A percentile compares a stretch with the other conserved stretches of the same genome.
Evolutionary conservation across 1,140 invertebrate genomes (phyloP).

Genomic region (Caenorhabditis latens): DNA sequence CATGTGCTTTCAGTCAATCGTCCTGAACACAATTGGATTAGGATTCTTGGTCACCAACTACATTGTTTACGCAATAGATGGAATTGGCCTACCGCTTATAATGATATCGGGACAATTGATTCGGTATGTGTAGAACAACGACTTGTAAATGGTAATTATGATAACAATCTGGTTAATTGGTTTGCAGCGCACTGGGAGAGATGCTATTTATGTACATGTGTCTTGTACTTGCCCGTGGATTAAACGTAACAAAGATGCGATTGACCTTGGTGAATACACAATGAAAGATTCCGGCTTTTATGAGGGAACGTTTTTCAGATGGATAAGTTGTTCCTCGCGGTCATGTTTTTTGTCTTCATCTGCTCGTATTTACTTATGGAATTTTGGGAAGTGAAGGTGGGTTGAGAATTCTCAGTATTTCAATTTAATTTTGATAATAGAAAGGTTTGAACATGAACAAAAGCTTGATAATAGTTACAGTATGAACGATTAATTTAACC

Average conservation of each 20-base stretch:
- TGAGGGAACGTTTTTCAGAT: conserved; percentile 84
- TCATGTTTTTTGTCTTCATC: conserved; percentile 63
- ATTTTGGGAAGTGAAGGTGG: conserved; percentile 58
- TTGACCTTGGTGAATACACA: conserved; percentile 79
- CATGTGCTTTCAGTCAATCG: conserved; percentile 84
- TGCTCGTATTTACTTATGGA: conserved; percentile 24
- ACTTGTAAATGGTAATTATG: conserved; percentile 83
- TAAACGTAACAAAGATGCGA: conserved; percentile 59
- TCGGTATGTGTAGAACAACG: conserved; percentile 58
- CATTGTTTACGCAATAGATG: conserved; percentile 84
- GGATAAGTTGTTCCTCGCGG: conserved; percentile 59
- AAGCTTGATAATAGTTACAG: too few relatives aligned
- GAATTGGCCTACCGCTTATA: conserved; percentile 81
- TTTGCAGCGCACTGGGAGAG: conserved; percentile 80
- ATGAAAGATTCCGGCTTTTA: conserved; percentile 83
- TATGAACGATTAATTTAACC: too few relatives aligned
- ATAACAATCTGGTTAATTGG: conserved; percentile 83
- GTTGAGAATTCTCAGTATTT: background rate
- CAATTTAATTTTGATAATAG: too few relatives aligned
- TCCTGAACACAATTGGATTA: conserved; percentile 82
- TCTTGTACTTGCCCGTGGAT: conserved; percentile 55
- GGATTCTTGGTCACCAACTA: conserved; percentile 83
- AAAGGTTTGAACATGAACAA: too few relatives aligned
- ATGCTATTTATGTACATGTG: conserved; percentile 60
- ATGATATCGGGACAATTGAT: conserved; percentile 81